Evolutionary conservation across 2,113 vertebrate genomes (phyloP), one percentile per base, ranked within the genome.

Genomic region (Hippopotamus amphibius): DNA sequence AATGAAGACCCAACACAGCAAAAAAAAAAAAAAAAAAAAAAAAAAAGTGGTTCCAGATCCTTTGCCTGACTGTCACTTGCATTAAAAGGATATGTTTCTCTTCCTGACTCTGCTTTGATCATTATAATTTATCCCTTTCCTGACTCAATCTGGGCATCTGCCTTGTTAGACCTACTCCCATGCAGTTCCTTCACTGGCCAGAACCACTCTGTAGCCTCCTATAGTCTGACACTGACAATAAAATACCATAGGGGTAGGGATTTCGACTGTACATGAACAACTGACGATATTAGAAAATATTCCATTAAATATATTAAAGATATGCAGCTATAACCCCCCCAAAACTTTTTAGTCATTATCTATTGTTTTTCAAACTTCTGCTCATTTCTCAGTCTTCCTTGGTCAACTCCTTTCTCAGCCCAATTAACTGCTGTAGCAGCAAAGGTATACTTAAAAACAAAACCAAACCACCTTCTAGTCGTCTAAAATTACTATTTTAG

Each of bases 401-500:
- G 63, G 7, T 55, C 74, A 93, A 92, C 19, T 2, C 26, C n/a
- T 86, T 96, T 95, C 94, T 82, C 24, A 81, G 65, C 41, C 17
- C 50, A 96, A 88, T 81, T 87, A 92, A 76, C 33, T 76, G 41
- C 17, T 21, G 3, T 46, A 77, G 48, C 50, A 87, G 57, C 55
- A 87, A 83, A 94, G 21, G 26, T 93, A 43, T 55, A 85, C 33
- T 83, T 84, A 12, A 95, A 66, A 84, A 46, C 26, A 57, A 71
- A 26, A 12, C 30, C 57, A 81, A 68, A 21, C 6, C 43, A 68
- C 13, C 48, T n/a, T 97, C 57, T 80, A 90, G 57, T 95, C 68
- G 76, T 77, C 79, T 61, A 82, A 97, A 97, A 90, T 95, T 55
- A 96, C 66, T 57, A n/a, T 97, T 98, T 97, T 94, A 90, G 92